Base-by-base conservation (phyloP, 2,888 invertebrate species). In the Watsonalla binaria region DNA sequence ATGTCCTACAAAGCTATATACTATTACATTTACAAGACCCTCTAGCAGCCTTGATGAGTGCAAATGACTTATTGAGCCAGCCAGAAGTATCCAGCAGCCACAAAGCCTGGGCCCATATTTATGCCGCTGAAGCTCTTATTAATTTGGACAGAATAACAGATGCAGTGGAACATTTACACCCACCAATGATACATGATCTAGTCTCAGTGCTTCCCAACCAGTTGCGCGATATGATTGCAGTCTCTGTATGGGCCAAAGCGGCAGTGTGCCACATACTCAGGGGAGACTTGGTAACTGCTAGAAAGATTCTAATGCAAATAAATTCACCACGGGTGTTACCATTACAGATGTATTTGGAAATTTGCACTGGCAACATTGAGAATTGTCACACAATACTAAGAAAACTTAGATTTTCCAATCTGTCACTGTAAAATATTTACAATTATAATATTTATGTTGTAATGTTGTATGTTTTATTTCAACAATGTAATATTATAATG, bases 41-140 rank as follows among this genome's bases (percentile, higher is more conserved):
- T 57, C 87, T 95, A 11, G 87, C 95, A 51, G 95, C 97, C 0
- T 85, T 97, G 49, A 94, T 95, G 74, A 94, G 96, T 88, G 94
- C 96, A 0, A 94, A 94, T 73, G 92, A 93, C 24, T 84, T 98
- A 45, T 85, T 98, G 9, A 90, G 90, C 54, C 94, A 96, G 70
- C 93, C 95, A 33, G 93, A 94, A 51, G 83, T 82, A 0, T 84
- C 86, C 1, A 87, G 81, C 59, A 77, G 80, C 55, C 91, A 90
- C 62, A 95, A 95, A 80, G 93, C 96, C 65, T 91, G 98, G 70
- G 97, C 95, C 0, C 96, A 97, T 80, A 92, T 98, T 68, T 98
- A 98, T 81, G 95, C 96, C 51, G 97, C 97, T 0, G 98, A 98
- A 86, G 95, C 97, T 34, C 88, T 97, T 9, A 94, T 98, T 52